phyloP scores from a whole-genome alignment of 2,888 invertebrate genomes.

The Mesochorus sp. region DNA sequence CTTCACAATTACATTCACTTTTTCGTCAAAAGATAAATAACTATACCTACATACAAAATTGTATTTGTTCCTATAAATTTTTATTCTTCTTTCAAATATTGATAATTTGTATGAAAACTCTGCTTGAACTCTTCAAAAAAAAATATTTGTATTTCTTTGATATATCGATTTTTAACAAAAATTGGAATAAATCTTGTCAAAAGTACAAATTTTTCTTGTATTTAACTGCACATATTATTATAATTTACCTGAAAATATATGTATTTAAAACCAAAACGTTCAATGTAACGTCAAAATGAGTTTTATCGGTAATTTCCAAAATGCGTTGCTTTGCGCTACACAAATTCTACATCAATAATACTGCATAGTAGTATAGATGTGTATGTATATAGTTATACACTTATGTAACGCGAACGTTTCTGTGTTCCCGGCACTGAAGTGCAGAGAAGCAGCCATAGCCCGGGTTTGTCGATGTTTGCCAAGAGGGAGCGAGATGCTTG shows the following conservation, averaged over 20 bases:
- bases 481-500: conserved; percentile 75
- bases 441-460: conserved; percentile 47
- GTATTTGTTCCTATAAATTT: too few relatives aligned
- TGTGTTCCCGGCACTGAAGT: conserved; percentile 58
- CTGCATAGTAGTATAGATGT: neutral
- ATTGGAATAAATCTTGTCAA: too few relatives aligned
- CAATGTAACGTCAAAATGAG: too few relatives aligned
- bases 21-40: neutral
- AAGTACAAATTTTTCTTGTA: too few relatives aligned
- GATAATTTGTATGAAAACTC: too few relatives aligned
- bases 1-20: conserved; percentile 2
- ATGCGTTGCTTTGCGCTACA: neutral
- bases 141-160: too few relatives aligned
- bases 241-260: too few relatives aligned
- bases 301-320: conserved; percentile 36
- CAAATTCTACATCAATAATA: conserved; percentile 21
- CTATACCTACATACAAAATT: neutral
- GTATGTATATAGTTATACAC: conserved; percentile 40
- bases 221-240: too few relatives aligned
- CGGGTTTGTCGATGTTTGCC: conserved; percentile 72
- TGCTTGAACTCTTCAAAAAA: too few relatives aligned
- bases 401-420: conserved; percentile 68
- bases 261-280: too few relatives aligned
- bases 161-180: too few relatives aligned
- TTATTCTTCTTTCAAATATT: too few relatives aligned